Evolutionary conservation across 2,113 vertebrate genomes (phyloP).

Genomic region (Lynx canadensis): DNA sequence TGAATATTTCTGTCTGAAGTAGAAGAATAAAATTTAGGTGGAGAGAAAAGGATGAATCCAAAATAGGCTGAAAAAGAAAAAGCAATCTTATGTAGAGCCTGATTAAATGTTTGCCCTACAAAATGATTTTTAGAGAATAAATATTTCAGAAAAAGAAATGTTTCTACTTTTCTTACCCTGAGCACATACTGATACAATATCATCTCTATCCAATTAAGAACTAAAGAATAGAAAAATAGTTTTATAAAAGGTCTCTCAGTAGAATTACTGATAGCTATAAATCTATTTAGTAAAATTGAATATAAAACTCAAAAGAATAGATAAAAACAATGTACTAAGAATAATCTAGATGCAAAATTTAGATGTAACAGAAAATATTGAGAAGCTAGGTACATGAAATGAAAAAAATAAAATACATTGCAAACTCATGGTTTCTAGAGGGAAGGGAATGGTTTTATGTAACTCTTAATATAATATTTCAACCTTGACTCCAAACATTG

Average conservation of each 20-base stretch:
- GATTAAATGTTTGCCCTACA: not conserved
- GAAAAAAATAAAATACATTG: not conserved
- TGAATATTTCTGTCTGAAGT: not conserved
- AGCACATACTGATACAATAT: not conserved
- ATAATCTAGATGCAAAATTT: not conserved
- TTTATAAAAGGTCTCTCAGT: not conserved
- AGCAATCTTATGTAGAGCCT: not conserved
- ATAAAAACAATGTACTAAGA: not conserved
- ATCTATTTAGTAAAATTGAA: not conserved
- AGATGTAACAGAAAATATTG: not conserved
- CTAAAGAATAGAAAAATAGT: not conserved
- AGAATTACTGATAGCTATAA: not conserved
- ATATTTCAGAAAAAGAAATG: not conserved
- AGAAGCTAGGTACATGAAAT: not conserved
- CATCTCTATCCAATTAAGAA: not conserved
- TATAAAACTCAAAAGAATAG: not conserved
- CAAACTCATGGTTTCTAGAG: not conserved
- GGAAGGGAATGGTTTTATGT: not conserved
- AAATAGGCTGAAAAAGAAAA: not conserved
- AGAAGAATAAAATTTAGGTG: not conserved
- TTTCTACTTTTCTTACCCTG: not conserved
- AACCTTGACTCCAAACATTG: not conserved
- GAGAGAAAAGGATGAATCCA: not conserved
- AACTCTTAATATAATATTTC: not conserved
- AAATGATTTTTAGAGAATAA: constrained; percentile 9